These are phyloP conservation scores for Porites australiensis DNA, from an alignment of 64 coral and sea anemone genomes.

Conservation along the genomic window DNA sequence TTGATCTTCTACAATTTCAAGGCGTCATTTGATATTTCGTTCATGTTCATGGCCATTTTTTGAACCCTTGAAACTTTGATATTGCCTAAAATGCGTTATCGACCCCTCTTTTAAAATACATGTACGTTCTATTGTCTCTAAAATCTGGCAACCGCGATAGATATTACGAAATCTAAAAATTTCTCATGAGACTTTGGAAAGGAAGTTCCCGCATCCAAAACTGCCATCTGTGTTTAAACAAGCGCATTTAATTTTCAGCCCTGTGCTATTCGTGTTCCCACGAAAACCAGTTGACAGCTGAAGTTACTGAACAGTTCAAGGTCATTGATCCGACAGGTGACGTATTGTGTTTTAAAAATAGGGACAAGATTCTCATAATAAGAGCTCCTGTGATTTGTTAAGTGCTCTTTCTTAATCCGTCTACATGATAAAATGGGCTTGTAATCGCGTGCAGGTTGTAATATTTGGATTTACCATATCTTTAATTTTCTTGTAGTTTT, in stretches of 20 bases:
- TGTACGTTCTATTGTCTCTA: no score
- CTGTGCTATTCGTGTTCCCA: slow-evolving; percentile 5
- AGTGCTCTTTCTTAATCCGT: background rate
- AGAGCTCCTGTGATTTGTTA: background rate
- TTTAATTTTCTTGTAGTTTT: no score
- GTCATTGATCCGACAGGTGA: background rate
- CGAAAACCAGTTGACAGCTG: slow-evolving; percentile 29
- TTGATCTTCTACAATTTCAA: no score
- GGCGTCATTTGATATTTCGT: no score
- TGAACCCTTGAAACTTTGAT: no score
- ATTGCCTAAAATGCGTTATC: no score
- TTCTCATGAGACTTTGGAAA: slow-evolving; percentile 15
- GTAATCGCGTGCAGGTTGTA: background rate
- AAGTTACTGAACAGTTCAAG: background rate
- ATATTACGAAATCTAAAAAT: background rate
- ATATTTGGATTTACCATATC: background rate
- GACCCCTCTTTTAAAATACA: no score
- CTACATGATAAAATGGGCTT: no score
- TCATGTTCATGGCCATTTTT: no score
- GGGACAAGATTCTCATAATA: background rate
- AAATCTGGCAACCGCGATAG: no score
- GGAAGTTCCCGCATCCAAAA: background rate
- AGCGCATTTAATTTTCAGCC: background rate
- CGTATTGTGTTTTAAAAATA: background rate
- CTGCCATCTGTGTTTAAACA: slow-evolving; percentile 31